Evolutionary conservation across 2,797 vertebrate species (phyloP).

Genomic region (Salmo trutta): DNA sequence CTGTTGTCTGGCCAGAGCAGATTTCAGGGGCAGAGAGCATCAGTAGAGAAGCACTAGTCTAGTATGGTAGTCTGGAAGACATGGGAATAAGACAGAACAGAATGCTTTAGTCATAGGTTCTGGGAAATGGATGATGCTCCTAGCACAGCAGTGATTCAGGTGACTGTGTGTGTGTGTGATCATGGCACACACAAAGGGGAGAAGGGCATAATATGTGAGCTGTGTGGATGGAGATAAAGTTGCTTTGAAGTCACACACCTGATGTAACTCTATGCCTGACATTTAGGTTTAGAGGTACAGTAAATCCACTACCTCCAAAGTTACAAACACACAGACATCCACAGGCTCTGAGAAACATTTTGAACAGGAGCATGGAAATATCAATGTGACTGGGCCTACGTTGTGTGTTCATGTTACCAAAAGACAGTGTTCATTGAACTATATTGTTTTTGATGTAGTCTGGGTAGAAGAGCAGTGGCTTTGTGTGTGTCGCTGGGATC

Average conservation of each 20-base stretch:
- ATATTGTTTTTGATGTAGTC: background rate
- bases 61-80: slow-evolving; percentile 23
- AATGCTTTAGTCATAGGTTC: slow-evolving; percentile 23
- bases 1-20: slow-evolving; percentile 48
- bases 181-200: slow-evolving; percentile 1
- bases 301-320: background rate
- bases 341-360: background rate
- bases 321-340: background rate
- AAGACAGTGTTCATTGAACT: background rate
- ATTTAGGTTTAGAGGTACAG: background rate
- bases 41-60: slow-evolving; percentile 32
- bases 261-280: background rate
- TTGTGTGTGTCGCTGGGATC: too few relatives aligned
- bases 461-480: too few relatives aligned
- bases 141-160: slow-evolving; percentile 5
- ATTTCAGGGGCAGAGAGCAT: slow-evolving; percentile 54
- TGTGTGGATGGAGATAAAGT: slow-evolving; percentile 2
- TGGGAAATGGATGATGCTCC: slow-evolving; percentile 33
- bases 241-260: background rate
- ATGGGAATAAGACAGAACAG: slow-evolving; percentile 54
- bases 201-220: background rate
- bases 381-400: background rate
- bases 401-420: background rate
- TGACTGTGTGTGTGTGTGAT: background rate
- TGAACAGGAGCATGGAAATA: background rate